These are phyloP conservation scores for Enteromius viviparus DNA, from an alignment of 2,797 vertebrate genomes.

Conservation along the genomic window DNA sequence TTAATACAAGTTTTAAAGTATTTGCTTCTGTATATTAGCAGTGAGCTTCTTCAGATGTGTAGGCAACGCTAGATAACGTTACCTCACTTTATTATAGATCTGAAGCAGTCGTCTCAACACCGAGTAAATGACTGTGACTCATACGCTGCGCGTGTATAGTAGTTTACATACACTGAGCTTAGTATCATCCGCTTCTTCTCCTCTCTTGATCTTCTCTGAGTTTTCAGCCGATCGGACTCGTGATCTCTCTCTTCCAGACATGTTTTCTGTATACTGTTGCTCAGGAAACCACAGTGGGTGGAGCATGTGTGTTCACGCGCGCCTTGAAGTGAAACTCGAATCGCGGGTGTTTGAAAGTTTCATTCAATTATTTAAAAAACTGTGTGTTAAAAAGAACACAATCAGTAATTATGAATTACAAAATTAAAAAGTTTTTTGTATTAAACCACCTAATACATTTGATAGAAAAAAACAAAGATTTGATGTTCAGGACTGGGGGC, in stretches of 20 bases:
- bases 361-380: not conserved
- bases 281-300: constrained; percentile 47
- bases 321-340: not conserved
- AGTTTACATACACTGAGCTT: constrained; percentile 25
- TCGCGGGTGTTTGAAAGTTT: not conserved
- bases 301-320: not conserved
- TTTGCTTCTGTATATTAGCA: not conserved
- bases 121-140: not conserved
- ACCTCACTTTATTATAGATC: not conserved
- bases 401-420: not conserved
- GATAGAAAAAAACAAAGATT: not conserved
- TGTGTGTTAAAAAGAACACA: not conserved
- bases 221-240: constrained; percentile 24
- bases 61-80: not conserved
- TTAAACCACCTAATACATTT: not conserved
- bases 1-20: not conserved
- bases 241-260: constrained; percentile 46
- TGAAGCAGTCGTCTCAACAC: not conserved
- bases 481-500: not conserved
- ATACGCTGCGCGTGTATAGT: not conserved
- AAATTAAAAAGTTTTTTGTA: not conserved
- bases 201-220: not conserved
- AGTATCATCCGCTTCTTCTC: constrained; percentile 14
- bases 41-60: not conserved
- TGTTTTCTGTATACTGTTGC: constrained; percentile 52